These are phyloP conservation scores for Tachysurus vachellii DNA, from an alignment of 2,113 vertebrate genomes.

Conservation along the genomic window DNA sequence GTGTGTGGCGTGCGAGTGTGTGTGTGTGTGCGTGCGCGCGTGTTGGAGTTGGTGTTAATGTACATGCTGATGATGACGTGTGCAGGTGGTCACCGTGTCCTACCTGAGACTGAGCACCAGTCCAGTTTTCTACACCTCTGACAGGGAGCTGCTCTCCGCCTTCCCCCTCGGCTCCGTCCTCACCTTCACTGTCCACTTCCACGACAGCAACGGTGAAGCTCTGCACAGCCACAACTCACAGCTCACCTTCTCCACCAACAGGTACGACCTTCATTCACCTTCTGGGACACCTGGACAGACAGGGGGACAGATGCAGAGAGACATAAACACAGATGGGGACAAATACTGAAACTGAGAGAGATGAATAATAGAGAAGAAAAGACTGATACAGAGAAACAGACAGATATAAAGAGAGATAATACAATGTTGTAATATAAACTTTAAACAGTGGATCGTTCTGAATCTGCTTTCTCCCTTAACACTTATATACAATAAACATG, in stretches of 20 bases:
- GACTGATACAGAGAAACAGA: no score
- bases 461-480: no score
- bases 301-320: not conserved
- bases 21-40: not conserved
- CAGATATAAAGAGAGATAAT: no score
- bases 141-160: slow-evolving; percentile 71
- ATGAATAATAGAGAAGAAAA: no score
- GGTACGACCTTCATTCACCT: slow-evolving; percentile 65
- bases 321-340: not conserved
- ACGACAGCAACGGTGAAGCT: slow-evolving; percentile 85
- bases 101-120: slow-evolving; percentile 85
- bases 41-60: not conserved
- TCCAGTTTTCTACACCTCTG: slow-evolving; percentile 74
- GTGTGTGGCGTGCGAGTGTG: not conserved
- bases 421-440: no score
- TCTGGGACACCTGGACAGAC: not conserved
- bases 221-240: slow-evolving; percentile 85
- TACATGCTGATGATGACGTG: not conserved
- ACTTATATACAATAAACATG: no score
- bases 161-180: slow-evolving; percentile 85
- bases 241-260: slow-evolving; percentile 85
- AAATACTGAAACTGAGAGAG: no score
- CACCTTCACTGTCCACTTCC: slow-evolving; percentile 86
- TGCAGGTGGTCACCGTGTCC: slow-evolving; percentile 89
- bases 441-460: no score